Conservation (phyloP, 2,888 invertebrate genomes). For the Campoplex nolae region DNA sequence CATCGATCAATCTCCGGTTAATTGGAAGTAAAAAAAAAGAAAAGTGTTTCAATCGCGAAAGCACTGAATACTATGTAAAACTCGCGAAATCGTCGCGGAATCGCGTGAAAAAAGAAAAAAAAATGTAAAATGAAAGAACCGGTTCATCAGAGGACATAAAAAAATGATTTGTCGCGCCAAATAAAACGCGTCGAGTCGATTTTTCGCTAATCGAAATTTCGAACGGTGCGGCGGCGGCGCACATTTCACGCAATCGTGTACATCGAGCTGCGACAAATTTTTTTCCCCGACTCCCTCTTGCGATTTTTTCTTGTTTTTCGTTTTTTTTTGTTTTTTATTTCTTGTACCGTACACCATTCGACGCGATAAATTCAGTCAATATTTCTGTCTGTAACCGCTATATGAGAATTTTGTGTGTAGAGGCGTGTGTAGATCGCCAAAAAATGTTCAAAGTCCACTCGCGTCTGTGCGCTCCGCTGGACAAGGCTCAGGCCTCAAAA, state of each 20-base stretch:
- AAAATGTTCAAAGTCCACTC: slow-evolving; percentile 23
- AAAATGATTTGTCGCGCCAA: not conserved
- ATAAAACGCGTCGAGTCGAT: not conserved
- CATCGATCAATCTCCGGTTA: too few species aligned
- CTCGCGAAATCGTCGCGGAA: too few species aligned
- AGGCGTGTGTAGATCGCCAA: not conserved
- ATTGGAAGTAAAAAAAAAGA: too few species aligned
- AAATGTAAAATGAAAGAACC: not conserved
- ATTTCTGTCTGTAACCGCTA: not conserved
- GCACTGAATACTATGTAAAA: too few species aligned
- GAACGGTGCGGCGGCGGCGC: not conserved
- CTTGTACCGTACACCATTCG: not conserved
- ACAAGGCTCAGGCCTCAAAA: slow-evolving; percentile 29
- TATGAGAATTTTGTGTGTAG: not conserved
- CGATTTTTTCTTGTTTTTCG: not conserved
- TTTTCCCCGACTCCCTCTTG: not conserved
- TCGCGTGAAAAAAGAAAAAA: not conserved
- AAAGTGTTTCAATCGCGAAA: too few species aligned
- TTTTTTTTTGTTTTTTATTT: not conserved
- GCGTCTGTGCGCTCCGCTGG: not conserved
- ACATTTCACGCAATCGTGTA: slow-evolving; percentile 33
- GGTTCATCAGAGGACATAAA: not conserved
- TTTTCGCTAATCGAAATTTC: not conserved
- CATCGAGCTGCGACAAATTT: slow-evolving; percentile 12
- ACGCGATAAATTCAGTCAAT: slow-evolving; percentile 41